phyloP scores from a whole-genome alignment of 2,797 vertebrate species.

The Takifugu ocellatus region DNA sequence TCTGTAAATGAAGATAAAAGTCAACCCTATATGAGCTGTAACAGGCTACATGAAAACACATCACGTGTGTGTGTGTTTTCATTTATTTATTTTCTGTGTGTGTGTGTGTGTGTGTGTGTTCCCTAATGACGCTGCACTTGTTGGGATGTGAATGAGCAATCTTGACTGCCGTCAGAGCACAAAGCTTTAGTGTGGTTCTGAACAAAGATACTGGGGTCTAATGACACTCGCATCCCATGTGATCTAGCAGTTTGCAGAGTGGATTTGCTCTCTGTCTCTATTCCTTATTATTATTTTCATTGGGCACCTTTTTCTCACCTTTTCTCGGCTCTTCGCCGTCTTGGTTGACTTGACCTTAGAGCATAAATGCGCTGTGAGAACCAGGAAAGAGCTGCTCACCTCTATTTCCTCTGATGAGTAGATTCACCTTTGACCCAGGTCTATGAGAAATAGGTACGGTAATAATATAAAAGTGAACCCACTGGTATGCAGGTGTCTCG shows the following conservation, averaged over 20 bases:
- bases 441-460: too few species aligned
- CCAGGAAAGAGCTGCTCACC: slow-evolving; percentile 22
- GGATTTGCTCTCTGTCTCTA: slow-evolving; percentile 40
- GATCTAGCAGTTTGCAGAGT: slow-evolving; percentile 46
- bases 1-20: slow-evolving; percentile 30
- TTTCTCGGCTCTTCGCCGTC: slow-evolving; percentile 13
- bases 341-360: slow-evolving; percentile 14
- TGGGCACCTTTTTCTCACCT: slow-evolving; percentile 5
- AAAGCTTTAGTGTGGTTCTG: slow-evolving; percentile 63
- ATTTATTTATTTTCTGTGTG: not conserved
- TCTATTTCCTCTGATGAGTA: slow-evolving; percentile 50
- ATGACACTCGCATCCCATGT: slow-evolving; percentile 52
- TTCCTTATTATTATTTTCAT: slow-evolving; percentile 18
- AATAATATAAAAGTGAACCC: too few species aligned
- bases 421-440: slow-evolving; percentile 37
- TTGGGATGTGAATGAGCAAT: slow-evolving; percentile 60
- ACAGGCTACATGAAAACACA: slow-evolving; percentile 25
- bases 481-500: too few species aligned
- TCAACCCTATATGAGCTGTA: slow-evolving; percentile 36
- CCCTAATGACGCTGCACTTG: slow-evolving; percentile 49
- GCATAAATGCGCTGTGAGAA: not conserved
- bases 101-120: too few species aligned
- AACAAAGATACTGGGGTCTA: slow-evolving; percentile 66
- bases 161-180: slow-evolving; percentile 69
- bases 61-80: not conserved